These are phyloP conservation scores for Rhopilema esculentum DNA, from an alignment of 30 jellyfish, hydroid and myxozoan genomes.

Conservation along the genomic window DNA sequence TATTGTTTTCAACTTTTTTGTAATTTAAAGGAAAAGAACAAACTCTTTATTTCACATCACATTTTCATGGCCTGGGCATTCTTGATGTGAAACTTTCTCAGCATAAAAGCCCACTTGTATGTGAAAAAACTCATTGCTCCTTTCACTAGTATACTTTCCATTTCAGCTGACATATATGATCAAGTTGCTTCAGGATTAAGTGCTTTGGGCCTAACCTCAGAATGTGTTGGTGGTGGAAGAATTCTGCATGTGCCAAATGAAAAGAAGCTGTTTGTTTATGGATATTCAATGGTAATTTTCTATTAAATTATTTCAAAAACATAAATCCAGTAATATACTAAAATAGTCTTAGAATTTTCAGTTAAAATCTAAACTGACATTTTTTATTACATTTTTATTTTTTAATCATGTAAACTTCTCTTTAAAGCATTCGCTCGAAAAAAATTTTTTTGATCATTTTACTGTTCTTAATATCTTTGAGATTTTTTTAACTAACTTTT, in stretches of 20 bases:
- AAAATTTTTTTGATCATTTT: too few relatives aligned
- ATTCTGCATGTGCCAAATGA: conserved; percentile 75
- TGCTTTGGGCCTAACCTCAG: conserved; percentile 72
- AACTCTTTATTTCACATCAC: not conserved
- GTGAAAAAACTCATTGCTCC: too few relatives aligned
- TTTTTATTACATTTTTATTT: too few relatives aligned
- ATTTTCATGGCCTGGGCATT: not conserved
- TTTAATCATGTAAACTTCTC: too few relatives aligned
- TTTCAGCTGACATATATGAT: conserved; percentile 91
- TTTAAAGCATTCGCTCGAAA: too few relatives aligned
- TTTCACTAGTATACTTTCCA: not conserved
- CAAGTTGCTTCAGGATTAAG: conserved; percentile 60
- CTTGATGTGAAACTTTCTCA: too few relatives aligned
- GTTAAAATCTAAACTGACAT: not conserved
- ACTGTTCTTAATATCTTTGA: too few relatives aligned
- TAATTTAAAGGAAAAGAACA: not conserved
- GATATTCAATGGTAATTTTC: conserved; percentile 89
- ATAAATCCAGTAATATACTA: not conserved
- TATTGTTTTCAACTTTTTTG: too few relatives aligned
- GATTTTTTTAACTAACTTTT: too few relatives aligned
- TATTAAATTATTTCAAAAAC: not conserved
- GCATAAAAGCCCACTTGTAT: too few relatives aligned
- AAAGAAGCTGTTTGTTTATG: conserved; percentile 86
- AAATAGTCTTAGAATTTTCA: not conserved
- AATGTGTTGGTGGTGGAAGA: conserved; percentile 98